Percentiles rank a stretch among this genome's conserved stretches.
These are phyloP conservation scores for Parauchenoglanis ngamensis DNA, from an alignment of 2,797 vertebrate genomes.

Conservation along the genomic window DNA sequence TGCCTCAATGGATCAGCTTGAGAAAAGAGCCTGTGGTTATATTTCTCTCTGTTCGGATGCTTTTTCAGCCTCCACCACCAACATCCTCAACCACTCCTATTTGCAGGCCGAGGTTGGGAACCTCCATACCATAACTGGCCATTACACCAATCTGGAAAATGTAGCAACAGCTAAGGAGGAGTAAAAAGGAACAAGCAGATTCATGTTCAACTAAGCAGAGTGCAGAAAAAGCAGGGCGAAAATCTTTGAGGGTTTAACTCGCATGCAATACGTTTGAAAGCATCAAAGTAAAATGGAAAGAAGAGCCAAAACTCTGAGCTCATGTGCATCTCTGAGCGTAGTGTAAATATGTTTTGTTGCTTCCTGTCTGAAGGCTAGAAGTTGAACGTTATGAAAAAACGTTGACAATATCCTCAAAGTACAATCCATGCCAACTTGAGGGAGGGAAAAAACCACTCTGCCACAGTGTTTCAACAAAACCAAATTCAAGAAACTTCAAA, in stretches of 20 bases:
- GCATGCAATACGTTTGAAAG: neutral
- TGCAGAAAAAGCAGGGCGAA: neutral
- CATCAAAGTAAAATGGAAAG: neutral
- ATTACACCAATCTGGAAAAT: constrained; percentile 68
- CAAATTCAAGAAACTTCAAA: neutral
- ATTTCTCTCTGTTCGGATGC: constrained; percentile 13
- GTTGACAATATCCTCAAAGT: neutral
- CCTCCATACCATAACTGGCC: constrained; percentile 45
- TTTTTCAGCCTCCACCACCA: constrained; percentile 37
- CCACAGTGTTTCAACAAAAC: neutral
- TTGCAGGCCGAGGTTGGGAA: constrained; percentile 50
- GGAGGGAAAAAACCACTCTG: neutral
- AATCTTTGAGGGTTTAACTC: neutral
- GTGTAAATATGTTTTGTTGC: neutral
- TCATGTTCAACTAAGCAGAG: neutral
- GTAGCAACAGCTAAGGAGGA: neutral
- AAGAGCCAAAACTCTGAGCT: neutral
- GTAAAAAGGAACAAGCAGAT: constrained; percentile 5
- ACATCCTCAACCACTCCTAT: constrained; percentile 75
- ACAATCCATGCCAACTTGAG: neutral
- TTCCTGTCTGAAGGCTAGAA: neutral
- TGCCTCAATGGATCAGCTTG: constrained; percentile 28
- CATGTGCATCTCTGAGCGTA: neutral
- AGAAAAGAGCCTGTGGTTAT: constrained; percentile 34
- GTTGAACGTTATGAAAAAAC: neutral